Base-by-base conservation (phyloP, 2,113 vertebrate species). In the Tachysurus fulvidraco region DNA sequence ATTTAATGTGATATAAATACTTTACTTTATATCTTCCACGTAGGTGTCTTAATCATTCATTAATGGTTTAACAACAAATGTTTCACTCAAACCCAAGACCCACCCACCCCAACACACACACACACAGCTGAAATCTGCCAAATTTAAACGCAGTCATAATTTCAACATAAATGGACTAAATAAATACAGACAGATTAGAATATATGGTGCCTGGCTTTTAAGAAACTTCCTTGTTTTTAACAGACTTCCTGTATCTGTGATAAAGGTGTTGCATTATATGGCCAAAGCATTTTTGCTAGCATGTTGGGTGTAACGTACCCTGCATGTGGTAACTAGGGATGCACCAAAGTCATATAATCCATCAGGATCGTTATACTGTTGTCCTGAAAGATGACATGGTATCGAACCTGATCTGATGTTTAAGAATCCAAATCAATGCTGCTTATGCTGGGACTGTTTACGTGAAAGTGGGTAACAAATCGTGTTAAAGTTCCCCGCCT, bases 1-100 rank as follows among this genome's bases (percentile, higher is more conserved):
- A 2, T 59, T 79, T 79, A 57, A 21, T 36, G 41, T 50, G n/a
- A 80, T 80, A 80, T 80, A 60, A 81, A 81, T 60, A 81, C 30
- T 41, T 77, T 60, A 81, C 30, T 41, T 77, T 77, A 28, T 28
- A 76, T 62, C 60, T 64, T 64, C 8, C 11, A 6, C 64, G 71
- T 76, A 9, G 28, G 54, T 44, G 11, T 3, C n/a, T 57, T 59
- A 76, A 17, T 83, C 69, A 46, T 41, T n/a, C 23, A 30, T 46
- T 74, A 77, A 64, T 30, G 73, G 19, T 36, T 79, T 54, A 25
- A 64, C 74, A 65, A 64, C 25, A 52, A 77, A 62, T 4, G 0
- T 59, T 64, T 85, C 74, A 23, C 3, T 85, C 73, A 25, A 36
- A 54, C 74, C 12, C 77, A 79, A 79, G 77, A 23, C 10, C 12